Conservation (phyloP, 30 jellyfish, hydroid and myxozoan species). For the Pelagia noctiluca region DNA sequence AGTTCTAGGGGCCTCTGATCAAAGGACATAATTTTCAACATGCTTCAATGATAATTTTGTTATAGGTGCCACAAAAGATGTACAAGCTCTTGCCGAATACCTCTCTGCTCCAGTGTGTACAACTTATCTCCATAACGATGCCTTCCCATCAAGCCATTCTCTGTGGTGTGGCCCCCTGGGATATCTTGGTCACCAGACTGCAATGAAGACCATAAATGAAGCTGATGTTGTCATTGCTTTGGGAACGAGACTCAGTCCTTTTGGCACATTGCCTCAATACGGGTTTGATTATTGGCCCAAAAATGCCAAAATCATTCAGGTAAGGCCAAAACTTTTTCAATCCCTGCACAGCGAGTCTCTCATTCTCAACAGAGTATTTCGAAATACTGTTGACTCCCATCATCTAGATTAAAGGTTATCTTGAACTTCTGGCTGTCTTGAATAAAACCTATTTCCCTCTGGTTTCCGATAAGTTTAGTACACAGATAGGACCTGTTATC, state of each 20-base stretch:
- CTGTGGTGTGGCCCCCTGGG: conserved; percentile 93
- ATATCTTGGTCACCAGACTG: conserved; percentile 82
- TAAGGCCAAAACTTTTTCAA: too few species aligned
- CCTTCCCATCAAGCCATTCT: conserved; percentile 81
- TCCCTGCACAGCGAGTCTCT: too few species aligned
- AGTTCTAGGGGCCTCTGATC: too few species aligned
- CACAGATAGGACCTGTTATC: too few species aligned
- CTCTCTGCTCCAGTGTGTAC: conserved; percentile 86
- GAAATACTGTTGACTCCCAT: too few species aligned
- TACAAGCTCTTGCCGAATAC: conserved; percentile 62
- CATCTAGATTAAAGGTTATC: too few species aligned
- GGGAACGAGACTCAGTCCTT: conserved; percentile 88
- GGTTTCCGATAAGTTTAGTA: too few species aligned
- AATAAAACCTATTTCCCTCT: too few species aligned
- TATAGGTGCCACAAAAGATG: conserved; percentile 67
- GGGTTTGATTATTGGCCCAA: conserved; percentile 89
- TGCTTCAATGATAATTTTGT: too few species aligned
- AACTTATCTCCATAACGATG: conserved; percentile 83
- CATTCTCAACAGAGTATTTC: too few species aligned
- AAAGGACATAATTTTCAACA: too few species aligned
- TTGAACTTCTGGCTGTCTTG: too few species aligned
- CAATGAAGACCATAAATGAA: conserved; percentile 78
- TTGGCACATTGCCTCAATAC: conserved; percentile 82
- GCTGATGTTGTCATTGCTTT: conserved; percentile 86
- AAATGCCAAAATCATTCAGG: conserved; percentile 81